Base-by-base conservation (phyloP, 2,113 vertebrate species). In the Leptobrachium leishanense region DNA sequence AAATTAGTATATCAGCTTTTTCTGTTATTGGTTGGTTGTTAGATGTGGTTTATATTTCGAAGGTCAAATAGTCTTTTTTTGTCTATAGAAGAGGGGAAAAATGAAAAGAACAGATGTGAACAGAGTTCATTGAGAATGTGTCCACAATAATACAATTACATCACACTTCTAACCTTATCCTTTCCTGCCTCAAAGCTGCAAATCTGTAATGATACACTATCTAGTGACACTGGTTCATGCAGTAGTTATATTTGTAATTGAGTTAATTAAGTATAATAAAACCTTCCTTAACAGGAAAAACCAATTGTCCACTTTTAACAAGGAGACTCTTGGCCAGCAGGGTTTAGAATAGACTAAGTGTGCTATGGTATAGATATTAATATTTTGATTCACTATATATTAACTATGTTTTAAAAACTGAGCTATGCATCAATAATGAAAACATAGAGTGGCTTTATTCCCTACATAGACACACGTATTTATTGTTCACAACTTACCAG, bases 61-160 rank as follows among this genome's bases (percentile, higher is more conserved):
- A 57, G 77, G 63, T 74, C 70, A 68, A 68, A 20, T 74, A 67
- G 63, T n/a, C 59, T 72, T 79, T 72, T 72, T 79, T 46, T 54
- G 9, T 79, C 20, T 79, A 6, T 31, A 2, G 20, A 65, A 31
- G 2, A 68, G 65, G 8, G 20, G 50, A 62, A 62, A 77, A 50
- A 8, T 42, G 11, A 41, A 67, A 50, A 40, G 12, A 78, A 46
- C 20, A 64, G 55, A 39, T 64, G 57, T 42, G 55, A 71, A 68
- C 20, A 2, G 43, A 53, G 68, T 50, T 71, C 64, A 70, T 50
- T 62, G 10, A 77, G 55, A 63, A 54, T 57, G 40, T 76, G 64
- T 76, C 63, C 74, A 55, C 31, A 31, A 68, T 68, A 68, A 63
- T 77, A 69, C 41, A 8, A 66, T 12, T 62, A 77, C 76, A 71